A percentile compares a stretch with the other conserved stretches of the same genome.
Evolutionary conservation across 2,113 vertebrate genomes (phyloP).

Genomic region (Calyptomena viridis): DNA sequence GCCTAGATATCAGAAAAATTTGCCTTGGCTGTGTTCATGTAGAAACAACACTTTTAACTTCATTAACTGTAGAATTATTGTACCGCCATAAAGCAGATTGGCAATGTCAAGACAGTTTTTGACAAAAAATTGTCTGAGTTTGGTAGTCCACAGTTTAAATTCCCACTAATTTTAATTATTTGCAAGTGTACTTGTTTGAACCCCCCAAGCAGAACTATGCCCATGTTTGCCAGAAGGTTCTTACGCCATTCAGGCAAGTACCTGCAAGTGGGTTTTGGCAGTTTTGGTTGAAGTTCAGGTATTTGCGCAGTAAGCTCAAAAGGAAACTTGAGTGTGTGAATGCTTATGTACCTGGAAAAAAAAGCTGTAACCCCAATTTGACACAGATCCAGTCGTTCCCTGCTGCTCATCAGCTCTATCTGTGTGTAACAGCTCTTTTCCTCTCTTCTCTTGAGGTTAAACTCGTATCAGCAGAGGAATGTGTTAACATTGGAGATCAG

Average conservation of each 20-base stretch:
- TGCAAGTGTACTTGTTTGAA: neutral
- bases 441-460: constrained; percentile 21
- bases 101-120: neutral
- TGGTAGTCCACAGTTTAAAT: neutral
- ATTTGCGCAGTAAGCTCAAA: neutral
- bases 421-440: constrained; percentile 4
- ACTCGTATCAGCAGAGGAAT: neutral
- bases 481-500: neutral
- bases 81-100: neutral
- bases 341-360: neutral
- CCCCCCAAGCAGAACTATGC: neutral
- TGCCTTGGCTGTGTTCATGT: neutral
- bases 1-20: neutral
- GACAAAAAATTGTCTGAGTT: neutral
- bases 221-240: neutral
- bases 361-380: neutral
- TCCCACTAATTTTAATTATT: neutral
- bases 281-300: constrained; percentile 14
- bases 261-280: neutral
- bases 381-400: neutral
- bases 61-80: neutral
- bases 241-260: neutral
- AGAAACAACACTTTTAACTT: neutral
- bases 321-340: neutral
- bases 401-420: constrained; percentile 26